Evolutionary conservation across 2,113 vertebrate genomes (phyloP), one percentile per base, ranked within the genome.

Genomic region (Corythaixoides concolor): DNA sequence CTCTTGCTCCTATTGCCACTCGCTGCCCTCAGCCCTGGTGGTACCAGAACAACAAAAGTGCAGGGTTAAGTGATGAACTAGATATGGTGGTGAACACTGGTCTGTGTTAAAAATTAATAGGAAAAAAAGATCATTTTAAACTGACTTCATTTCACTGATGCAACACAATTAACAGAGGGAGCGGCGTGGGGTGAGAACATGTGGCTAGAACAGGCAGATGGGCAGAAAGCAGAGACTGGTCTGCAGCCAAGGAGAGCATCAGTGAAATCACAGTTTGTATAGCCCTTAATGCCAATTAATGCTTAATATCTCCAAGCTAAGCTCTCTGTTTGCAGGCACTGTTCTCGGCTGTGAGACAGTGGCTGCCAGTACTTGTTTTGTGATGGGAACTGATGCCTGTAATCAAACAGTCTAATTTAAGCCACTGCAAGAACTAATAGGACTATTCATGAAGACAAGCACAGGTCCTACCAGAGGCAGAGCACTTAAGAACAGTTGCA

Each of bases 331-430:
- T 58, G 52, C 58, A 83, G 47, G 30, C 58, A 28, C 62, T 72
- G 26, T 26, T 76, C 66, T 85, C 53, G 83, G 43, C 52, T 63
- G 50, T 49, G 74, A 82, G 30, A 69, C 35, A 56, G n/a, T 30
- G n/a, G 43, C 19, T 93, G 62, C 28, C 21, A 72, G 56, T 11
- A 59, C 47, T 68, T 43, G 20, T 67, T 90, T 47, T 68, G 62
- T 58, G 81, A 67, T 10, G 43, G 35, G 45, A 89, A 55, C 5
- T 0, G 0, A 62, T 35, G 17, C 18, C 56, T 79, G 35, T 32
- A 63, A 81, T 53, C 74, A 58, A 83, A 43, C 8, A 69, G 27
- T 27, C 43, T 80, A 73, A 28, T 68, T 79, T 50, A 59, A 95
- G 62, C 18, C 62, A n/a, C 26, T 14, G 9, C 19, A 11, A 63